phyloP scores from a whole-genome alignment of 2,113 vertebrate species.

The Varanus salvator region DNA sequence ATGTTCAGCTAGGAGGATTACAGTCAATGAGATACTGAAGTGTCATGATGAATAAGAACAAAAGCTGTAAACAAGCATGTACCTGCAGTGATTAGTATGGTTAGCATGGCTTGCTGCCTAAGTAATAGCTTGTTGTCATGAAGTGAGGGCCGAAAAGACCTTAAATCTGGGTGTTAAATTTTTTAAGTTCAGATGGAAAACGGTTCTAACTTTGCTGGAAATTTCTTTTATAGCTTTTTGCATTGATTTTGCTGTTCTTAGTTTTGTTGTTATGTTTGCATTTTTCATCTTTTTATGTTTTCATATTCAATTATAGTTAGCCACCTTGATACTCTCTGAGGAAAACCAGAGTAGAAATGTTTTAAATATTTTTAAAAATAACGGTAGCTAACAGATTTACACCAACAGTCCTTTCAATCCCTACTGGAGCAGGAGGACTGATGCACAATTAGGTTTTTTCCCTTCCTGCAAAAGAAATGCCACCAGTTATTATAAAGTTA shows the following conservation, averaged over 20 bases:
- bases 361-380: no score
- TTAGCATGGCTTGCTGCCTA: neutral
- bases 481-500: neutral
- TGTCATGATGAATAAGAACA: neutral
- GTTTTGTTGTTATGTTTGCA: neutral
- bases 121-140: neutral
- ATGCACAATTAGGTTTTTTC: neutral
- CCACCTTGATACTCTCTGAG: no score
- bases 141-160: neutral
- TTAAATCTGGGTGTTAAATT: neutral
- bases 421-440: neutral
- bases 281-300: neutral
- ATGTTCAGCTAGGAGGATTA: slow-evolving; percentile 18
- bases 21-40: neutral
- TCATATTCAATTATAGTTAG: neutral
- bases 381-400: neutral
- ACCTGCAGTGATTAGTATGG: neutral
- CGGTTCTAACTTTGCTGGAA: neutral
- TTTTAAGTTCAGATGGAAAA: neutral
- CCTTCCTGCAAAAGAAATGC: neutral
- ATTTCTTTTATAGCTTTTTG: neutral
- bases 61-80: neutral
- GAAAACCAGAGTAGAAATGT: neutral
- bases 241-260: neutral
- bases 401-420: neutral